Evolutionary conservation across 2,113 vertebrate genomes (phyloP).

Genomic region (Onychorhynchus coronatus): DNA sequence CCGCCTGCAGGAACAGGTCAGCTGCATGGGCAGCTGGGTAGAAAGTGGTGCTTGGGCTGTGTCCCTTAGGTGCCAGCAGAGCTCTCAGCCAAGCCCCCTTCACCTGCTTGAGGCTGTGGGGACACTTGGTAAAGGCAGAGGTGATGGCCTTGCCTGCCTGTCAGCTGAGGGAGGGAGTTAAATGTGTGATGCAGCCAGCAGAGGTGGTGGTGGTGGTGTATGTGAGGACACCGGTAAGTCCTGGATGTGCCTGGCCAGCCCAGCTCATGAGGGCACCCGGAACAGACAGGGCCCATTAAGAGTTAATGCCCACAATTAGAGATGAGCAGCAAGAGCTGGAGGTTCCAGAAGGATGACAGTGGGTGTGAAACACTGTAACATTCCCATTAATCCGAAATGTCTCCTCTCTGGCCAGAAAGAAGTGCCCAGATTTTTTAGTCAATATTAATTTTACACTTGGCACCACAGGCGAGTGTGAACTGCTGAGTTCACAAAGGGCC

Average conservation of each 20-base stretch:
- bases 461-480: slow-evolving; percentile 53
- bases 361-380: slow-evolving; percentile 57
- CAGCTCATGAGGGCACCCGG: accelerated
- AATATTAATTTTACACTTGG: slow-evolving; percentile 76
- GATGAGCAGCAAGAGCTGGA: slow-evolving; percentile 19
- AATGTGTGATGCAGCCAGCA: neutral
- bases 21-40: neutral
- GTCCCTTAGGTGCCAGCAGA: neutral
- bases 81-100: neutral
- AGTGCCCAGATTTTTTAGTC: slow-evolving; percentile 67
- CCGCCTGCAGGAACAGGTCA: neutral
- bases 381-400: slow-evolving; percentile 59
- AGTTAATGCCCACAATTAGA: slow-evolving; percentile 56
- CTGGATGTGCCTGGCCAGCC: neutral
- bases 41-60: neutral
- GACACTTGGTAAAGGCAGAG: neutral
- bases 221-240: neutral
- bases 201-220: too few species aligned
- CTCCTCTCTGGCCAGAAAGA: slow-evolving; percentile 52
- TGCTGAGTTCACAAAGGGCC: slow-evolving; percentile 63
- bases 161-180: neutral
- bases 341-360: slow-evolving; percentile 21
- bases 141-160: neutral
- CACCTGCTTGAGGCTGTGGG: neutral
- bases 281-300: neutral